Base-by-base conservation (phyloP, 2,888 invertebrate species). In the Eretmocerus hayati region DNA sequence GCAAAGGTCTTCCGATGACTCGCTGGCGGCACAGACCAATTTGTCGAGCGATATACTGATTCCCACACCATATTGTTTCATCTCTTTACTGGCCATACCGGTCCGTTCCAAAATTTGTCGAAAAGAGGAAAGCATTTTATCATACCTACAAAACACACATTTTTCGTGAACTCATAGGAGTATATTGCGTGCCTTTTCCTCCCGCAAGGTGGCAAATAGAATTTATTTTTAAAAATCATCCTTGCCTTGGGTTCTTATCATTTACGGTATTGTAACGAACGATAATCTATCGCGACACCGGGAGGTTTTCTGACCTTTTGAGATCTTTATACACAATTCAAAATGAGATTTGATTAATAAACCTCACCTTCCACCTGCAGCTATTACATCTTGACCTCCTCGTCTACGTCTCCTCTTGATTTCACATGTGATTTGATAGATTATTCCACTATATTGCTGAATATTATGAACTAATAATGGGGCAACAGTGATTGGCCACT, bases 31-130 rank as follows among this genome's bases (percentile, higher is more conserved):
- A 40, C 77, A 76, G 0, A 83, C 81, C 58, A 92, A 75, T 61
- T 85, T 81, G 61, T 94, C 93, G 50, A 93, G 69, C 0, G 87
- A 88, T 63, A 94, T 80, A 4, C 91, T 90, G 56, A 93, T 81
- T 0, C 94, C 93, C 0, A 85, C 88, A 0, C 87, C 90, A 26
- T 75, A 75, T 56, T 79, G 79, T 23, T 65, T 66, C 2, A 63
- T 59, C 41, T 72, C 71, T 37, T 64, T 69, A 39, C 60, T 59
- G 4, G 66, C 58, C 60, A 65, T 61, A 26, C 65, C 67, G 1
- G 71, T 66, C 16, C 66, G 58, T 37, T 72, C 71, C 3, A 73
- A 68, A 5, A 75, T 73, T 55, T 77, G 80, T 72, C 85, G 80
- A 62, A 85, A 86, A 43, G 81, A 80, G 44, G 79, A 75, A 13